A percentile compares a stretch with the other conserved stretches of the same genome.
phyloP scores from a whole-genome alignment of 2,113 vertebrate species.

The Nematolebias whitei region DNA sequence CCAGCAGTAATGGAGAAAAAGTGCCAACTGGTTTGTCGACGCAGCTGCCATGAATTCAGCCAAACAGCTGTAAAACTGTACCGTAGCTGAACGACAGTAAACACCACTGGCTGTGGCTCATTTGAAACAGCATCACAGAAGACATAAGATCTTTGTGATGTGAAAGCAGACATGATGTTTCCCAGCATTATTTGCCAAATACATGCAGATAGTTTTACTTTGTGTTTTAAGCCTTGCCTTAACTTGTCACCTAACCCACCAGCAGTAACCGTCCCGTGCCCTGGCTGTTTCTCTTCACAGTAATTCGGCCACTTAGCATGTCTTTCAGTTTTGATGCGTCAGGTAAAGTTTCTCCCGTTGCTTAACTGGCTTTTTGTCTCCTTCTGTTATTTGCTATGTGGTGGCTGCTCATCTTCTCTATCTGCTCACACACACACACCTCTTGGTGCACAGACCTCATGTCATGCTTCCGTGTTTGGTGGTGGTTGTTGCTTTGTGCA shows the following conservation, averaged over 20 bases:
- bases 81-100: too few relatives aligned
- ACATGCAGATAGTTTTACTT: constrained; percentile 8
- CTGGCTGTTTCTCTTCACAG: constrained; percentile 89
- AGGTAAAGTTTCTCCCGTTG: constrained; percentile 87
- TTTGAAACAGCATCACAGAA: constrained; percentile 4
- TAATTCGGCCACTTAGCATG: constrained; percentile 95
- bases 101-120: too few relatives aligned
- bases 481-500: constrained; percentile 30
- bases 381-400: constrained; percentile 56
- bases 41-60: too few relatives aligned
- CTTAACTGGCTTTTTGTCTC: constrained; percentile 76
- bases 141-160: constrained; percentile 5
- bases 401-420: constrained; percentile 70
- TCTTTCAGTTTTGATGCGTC: constrained; percentile 99
- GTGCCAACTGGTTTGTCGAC: too few relatives aligned
- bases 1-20: too few relatives aligned
- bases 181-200: constrained; percentile 16
- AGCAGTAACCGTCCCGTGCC: constrained; percentile 52
- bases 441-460: constrained; percentile 49
- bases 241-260: constrained; percentile 27
- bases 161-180: constrained; percentile 22
- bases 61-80: too few relatives aligned
- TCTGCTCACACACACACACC: constrained; percentile 2
- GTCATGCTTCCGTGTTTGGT: constrained; percentile 57
- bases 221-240: constrained; percentile 28